Evolutionary conservation across 1,140 invertebrate genomes (phyloP).

Genomic region (Heliconius nattereri): DNA sequence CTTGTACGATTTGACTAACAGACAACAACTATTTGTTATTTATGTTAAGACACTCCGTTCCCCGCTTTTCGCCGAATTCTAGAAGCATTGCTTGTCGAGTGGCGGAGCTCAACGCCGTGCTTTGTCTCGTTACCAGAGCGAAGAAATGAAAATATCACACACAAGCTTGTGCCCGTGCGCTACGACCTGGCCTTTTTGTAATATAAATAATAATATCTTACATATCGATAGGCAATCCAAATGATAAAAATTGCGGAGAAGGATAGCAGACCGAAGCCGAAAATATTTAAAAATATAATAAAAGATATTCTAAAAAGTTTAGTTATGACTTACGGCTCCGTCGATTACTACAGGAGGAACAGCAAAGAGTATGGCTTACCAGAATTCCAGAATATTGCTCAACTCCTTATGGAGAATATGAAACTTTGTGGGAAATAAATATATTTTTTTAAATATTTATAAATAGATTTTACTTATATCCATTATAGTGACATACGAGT

Average conservation of each 20-base stretch:
- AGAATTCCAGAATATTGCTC: constrained; percentile 51
- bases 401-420: constrained; percentile 44
- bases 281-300: constrained; percentile 41
- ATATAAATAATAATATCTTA: background rate
- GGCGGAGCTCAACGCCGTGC: too few species aligned
- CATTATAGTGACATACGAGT: too few species aligned
- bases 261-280: constrained; percentile 42
- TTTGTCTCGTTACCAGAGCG: too few species aligned
- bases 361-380: constrained; percentile 41
- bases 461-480: background rate
- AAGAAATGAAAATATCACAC: too few species aligned
- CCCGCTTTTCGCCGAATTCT: too few species aligned
- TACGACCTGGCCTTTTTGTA: too few species aligned
- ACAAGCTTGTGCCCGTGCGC: too few species aligned
- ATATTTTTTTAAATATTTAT: background rate
- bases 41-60: too few species aligned
- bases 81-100: too few species aligned
- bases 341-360: constrained; percentile 46
- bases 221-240: constrained; percentile 39
- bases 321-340: constrained; percentile 47
- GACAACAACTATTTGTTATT: background rate
- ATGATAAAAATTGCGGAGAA: constrained; percentile 49
- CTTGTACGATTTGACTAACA: background rate
- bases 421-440: constrained; percentile 51
- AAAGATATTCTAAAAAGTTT: constrained; percentile 50